Evolutionary conservation across 2,888 invertebrate species (phyloP), one percentile per base, ranked within the genome.

Genomic region (Gortyna flavago): DNA sequence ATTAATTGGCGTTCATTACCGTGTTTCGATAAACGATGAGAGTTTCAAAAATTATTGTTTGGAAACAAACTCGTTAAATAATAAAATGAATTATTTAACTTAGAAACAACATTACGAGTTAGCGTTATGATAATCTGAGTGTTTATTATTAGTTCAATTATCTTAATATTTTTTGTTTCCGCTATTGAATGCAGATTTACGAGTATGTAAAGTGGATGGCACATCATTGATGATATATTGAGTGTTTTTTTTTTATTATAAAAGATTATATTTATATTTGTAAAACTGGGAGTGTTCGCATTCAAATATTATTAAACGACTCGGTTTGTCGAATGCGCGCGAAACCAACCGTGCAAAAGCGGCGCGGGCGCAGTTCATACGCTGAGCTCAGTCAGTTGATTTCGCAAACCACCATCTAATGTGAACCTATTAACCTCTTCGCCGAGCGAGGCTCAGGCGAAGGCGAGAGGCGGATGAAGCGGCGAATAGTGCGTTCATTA

Each of bases 381-480:
- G 90, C 91, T 90, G 92, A 91, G 93, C 92, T 92, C 92, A 91
- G 93, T 92, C 91, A 90, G 93, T 90, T 90, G 93, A 94, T 96
- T 96, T 96, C 96, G 96, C 96, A 96, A 96, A 94, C 95, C 94
- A 95, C 92, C 96, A 95, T 96, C 96, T 96, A 96, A 96, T 96
- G 95, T 96, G 96, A 96, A 96, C 96, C 96, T 96, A 96, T 96
- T 96, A 96, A 96, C 96, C 96, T 96, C 96, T 96, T 94, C 93
- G 93, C 84, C 90, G 93, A 93, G 93, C 93, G 94, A 95, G 95
- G 93, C 95, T 95, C 95, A 93, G 94, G 93, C 95, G 95, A 95
- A 96, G 96, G 96, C 96, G 95, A 96, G 94, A 95, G 95, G 95
- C 95, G 96, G 96, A 95, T 94, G 95, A 95, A 93, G 94, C 94